Evolutionary conservation across 2,113 vertebrate species (phyloP), one percentile per base, ranked within the genome.

Genomic region (Vulpes lagopus): DNA sequence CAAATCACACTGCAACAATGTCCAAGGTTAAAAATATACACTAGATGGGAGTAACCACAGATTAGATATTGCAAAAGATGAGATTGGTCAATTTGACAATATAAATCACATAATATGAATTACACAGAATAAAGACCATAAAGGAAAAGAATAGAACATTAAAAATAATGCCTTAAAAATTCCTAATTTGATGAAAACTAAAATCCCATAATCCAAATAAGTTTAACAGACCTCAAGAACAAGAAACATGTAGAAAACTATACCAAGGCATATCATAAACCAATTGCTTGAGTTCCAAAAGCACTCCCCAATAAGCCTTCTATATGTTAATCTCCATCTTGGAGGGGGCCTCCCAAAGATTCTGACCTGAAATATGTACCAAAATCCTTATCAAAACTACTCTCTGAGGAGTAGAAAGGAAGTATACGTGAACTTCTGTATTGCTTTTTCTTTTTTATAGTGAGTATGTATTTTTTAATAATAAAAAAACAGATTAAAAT

Each of bases 181-280:
- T 67, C 11, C 55, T 64, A 62, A 59, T 92, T 64, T 84, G 27
- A 74, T 57, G 8, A 69, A 96, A 79, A 79, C 6, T 25, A 83
- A 71, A 87, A 78, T 53, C 38, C 1, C 22, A 38, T 12, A 82
- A 38, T 82, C 83, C 15, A 38, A 79, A 91, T 60, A 92, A 83
- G 43, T 38, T 94, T 80, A 78, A 88, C 7, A 95, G n/a, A 86
- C 0, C 22, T 91, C 38, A 94, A 74, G 15, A 57, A 84, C 4
- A 90, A 86, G 67, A 65, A 81, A 43, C 2, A 59, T 43, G 20
- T 95, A 91, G 30, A 81, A 95, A 96, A 94, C 3, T 8, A 67
- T 38, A 69, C 3, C 49, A 86, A 57, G 14, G n/a, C 38, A 59
- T 22, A 19, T 87, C 59, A 80, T 74, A 59, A 79, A 95, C 20